phyloP scores from a whole-genome alignment of 2,888 invertebrate species.

The Torymus auratus region DNA sequence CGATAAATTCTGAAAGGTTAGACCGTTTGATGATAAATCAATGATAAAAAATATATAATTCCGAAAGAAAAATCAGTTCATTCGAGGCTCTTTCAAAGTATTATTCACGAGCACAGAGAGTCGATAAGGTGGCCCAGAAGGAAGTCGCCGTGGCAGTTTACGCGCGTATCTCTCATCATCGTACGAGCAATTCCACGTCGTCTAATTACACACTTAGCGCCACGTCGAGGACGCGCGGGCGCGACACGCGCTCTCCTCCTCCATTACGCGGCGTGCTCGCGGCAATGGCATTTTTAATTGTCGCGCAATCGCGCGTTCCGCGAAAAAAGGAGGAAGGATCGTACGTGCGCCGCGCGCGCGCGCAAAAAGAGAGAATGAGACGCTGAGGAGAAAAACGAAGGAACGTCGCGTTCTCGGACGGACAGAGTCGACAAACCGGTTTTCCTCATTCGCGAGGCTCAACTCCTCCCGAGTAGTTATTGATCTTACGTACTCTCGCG shows the following conservation, averaged over 20 bases:
- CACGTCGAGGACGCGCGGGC: too few relatives aligned
- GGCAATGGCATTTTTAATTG: constrained; percentile 38
- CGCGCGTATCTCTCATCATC: too few relatives aligned
- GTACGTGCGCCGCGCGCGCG: neutral
- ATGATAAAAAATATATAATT: too few relatives aligned
- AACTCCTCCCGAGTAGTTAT: constrained; percentile 39
- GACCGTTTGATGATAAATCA: too few relatives aligned
- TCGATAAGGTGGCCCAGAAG: constrained; percentile 20
- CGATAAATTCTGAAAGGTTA: too few relatives aligned
- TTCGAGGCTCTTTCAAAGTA: too few relatives aligned
- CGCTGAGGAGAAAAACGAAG: constrained; percentile 20
- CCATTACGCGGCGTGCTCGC: too few relatives aligned
- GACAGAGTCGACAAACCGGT: constrained; percentile 52
- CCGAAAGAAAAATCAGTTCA: too few relatives aligned
- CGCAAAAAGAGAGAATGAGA: neutral
- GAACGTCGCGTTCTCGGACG: constrained; percentile 30
- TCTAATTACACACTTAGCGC: neutral
- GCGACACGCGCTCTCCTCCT: neutral
- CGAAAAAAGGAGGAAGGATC: constrained; percentile 23
- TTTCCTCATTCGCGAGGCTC: constrained; percentile 34
- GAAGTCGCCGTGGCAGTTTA: neutral
- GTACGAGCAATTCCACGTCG: too few relatives aligned
- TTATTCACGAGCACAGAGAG: too few relatives aligned
- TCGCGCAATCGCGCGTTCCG: constrained; percentile 46
- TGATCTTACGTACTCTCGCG: constrained; percentile 18